Evolutionary conservation across 2,797 vertebrate species (phyloP).

Genomic region (Orientallactaga sibirica): DNA sequence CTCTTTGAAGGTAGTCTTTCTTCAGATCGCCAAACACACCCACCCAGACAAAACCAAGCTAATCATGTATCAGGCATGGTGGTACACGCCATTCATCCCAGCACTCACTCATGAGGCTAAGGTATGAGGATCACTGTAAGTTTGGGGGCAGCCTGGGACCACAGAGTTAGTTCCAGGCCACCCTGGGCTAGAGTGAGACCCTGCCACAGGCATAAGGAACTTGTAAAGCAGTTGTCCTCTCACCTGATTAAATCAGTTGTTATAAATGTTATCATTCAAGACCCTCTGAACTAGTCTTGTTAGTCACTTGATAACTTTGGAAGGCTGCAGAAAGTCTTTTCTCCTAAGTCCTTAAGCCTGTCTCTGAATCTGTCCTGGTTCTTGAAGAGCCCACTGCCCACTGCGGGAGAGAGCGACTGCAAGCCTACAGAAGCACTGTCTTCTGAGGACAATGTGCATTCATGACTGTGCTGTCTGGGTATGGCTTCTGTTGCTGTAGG

Average conservation of each 20-base stretch:
- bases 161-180: too few relatives aligned
- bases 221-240: neutral
- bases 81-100: too few relatives aligned
- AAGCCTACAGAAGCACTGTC: neutral
- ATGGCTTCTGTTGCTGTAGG: too few relatives aligned
- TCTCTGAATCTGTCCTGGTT: neutral
- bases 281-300: constrained; percentile 11
- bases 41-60: neutral
- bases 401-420: neutral
- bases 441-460: neutral
- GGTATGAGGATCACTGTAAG: too few relatives aligned
- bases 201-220: neutral
- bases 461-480: neutral
- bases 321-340: neutral
- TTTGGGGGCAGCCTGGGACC: too few relatives aligned
- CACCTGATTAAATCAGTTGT: constrained; percentile 10
- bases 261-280: constrained; percentile 20
- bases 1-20: neutral
- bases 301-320: neutral
- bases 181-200: too few relatives aligned
- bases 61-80: neutral
- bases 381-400: neutral
- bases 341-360: neutral
- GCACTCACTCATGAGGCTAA: too few relatives aligned
- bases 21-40: neutral